These are phyloP conservation scores for Epinotia nisella DNA, from an alignment of 2,888 invertebrate species.

Conservation along the genomic window DNA sequence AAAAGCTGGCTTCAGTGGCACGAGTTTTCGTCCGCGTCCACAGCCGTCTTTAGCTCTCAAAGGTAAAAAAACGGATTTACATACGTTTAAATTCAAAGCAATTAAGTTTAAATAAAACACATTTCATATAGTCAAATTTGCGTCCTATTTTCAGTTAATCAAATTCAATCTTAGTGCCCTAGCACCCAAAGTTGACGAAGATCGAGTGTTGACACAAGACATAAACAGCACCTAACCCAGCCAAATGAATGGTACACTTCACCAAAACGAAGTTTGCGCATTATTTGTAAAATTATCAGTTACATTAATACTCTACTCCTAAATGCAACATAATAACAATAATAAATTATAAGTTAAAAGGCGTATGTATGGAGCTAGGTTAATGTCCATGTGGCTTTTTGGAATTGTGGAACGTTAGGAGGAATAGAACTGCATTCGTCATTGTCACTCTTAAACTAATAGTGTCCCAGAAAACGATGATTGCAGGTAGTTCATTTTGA, in stretches of 20 bases:
- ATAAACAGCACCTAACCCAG: conserved; percentile 14
- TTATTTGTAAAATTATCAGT: conserved; percentile 40
- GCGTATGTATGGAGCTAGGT: not conserved
- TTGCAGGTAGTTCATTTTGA: conserved; percentile 7
- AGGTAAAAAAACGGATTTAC: too few relatives aligned
- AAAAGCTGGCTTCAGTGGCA: too few relatives aligned
- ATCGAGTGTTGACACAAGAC: conserved; percentile 17
- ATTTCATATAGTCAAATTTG: not conserved
- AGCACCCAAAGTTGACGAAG: conserved; percentile 12
- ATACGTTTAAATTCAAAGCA: too few relatives aligned
- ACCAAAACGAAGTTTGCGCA: conserved; percentile 29
- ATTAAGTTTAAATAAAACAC: too few relatives aligned
- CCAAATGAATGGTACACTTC: conserved; percentile 27
- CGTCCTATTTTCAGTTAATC: not conserved
- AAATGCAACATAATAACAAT: conserved; percentile 37
- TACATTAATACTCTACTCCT: conserved; percentile 33
- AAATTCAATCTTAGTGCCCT: not conserved
- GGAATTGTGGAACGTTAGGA: not conserved
- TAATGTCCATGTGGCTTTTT: not conserved
- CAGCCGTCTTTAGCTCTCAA: too few relatives aligned
- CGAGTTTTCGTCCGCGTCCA: too few relatives aligned
- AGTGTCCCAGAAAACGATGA: conserved; percentile 7
- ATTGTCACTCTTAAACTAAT: conserved; percentile 43
- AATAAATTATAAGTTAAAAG: conserved; percentile 2
- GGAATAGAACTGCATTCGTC: conserved; percentile 39